Conservation (phyloP, 2,797 vertebrate genomes). For the Oryzias sinensis region DNA sequence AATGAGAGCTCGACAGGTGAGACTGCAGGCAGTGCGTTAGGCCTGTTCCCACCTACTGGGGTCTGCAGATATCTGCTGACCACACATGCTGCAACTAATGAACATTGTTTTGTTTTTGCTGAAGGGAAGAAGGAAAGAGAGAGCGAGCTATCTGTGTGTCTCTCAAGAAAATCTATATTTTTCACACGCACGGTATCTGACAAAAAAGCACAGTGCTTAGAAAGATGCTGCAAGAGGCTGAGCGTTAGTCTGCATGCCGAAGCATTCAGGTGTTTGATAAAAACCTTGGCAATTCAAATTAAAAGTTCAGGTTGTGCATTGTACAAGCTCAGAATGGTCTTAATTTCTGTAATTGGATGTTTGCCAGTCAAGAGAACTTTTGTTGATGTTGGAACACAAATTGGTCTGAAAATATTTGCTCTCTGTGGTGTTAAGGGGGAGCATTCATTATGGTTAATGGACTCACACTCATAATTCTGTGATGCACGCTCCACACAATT, state of each 20-base stretch:
- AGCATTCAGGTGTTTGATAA: conserved; percentile 16
- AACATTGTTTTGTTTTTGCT: conserved; percentile 54
- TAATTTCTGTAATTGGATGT: conserved; percentile 13
- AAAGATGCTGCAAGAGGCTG: conserved; percentile 16
- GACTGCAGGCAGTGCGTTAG: conserved; percentile 61
- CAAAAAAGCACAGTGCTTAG: conserved; percentile 10
- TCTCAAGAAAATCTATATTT: conserved; percentile 35
- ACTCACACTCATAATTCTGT: conserved; percentile 47
- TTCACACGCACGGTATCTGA: conserved; percentile 23
- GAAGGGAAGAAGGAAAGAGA: conserved; percentile 12
- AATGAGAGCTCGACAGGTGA: conserved; percentile 64
- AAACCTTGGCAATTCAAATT: conserved; percentile 9
- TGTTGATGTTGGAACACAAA: conserved; percentile 28
- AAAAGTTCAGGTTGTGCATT: conserved; percentile 7
- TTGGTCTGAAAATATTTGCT: conserved; percentile 28
- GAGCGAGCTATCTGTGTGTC: conserved; percentile 18
- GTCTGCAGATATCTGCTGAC: conserved; percentile 63
- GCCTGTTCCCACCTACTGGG: conserved; percentile 47
- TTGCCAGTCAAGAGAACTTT: conserved; percentile 23
- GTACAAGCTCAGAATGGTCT: conserved; percentile 17
- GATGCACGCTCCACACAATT: conserved; percentile 40
- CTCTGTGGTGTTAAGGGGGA: conserved; percentile 39
- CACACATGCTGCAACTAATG: conserved; percentile 66
- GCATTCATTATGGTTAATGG: conserved; percentile 53
- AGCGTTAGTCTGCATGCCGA: conserved; percentile 8